Base-by-base conservation (phyloP, 2,113 vertebrate species). In the Esox niger region DNA sequence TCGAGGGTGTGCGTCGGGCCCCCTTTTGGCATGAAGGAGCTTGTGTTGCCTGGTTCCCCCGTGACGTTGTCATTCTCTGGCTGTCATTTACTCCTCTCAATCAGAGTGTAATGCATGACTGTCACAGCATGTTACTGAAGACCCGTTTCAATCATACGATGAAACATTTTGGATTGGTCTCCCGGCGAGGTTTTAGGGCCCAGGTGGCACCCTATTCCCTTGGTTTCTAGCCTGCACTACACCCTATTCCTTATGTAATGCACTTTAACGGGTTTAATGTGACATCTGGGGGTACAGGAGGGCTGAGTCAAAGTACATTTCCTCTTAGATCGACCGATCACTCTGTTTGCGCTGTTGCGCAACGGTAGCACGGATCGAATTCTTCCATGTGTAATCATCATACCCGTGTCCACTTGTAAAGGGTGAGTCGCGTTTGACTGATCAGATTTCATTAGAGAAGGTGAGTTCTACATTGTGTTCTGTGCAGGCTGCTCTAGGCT, bases 1-100 rank as follows among this genome's bases (percentile, higher is more conserved):
- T 77, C 75, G 52, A 68, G 71, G n/a, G 10, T 10, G 55, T 75
- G 73, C 29, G 21, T 62, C 71, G 74, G 68, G 84, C 82, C 66
- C 49, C 64, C 58, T 76, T 43, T 75, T 73, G 73, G 84, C 82
- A 71, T 68, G 69, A 77, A 81, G 73, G 76, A 75, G 70, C 58
- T 31, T 38, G 70, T 75, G 82, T 67, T n/a, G 72, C 73, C 15
- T 15, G 4, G 4, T 29, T 3, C 57, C 29, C 57, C 1, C 3
- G 15, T 33, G 59, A 67, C 72, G 77, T 71, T 26, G 60, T 6
- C 66, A 74, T 76, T 85, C 71, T 66, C 70, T 77, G 84, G 76
- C 61, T 68, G 57, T 79, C 79, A 82, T 84, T 83, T 79, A 70
- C 78, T 79, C 68, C 78, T 78, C 80, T 63, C 77, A 81, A 74